Base-by-base conservation (phyloP, 2,113 vertebrate genomes). In the Xerus inauris region DNA sequence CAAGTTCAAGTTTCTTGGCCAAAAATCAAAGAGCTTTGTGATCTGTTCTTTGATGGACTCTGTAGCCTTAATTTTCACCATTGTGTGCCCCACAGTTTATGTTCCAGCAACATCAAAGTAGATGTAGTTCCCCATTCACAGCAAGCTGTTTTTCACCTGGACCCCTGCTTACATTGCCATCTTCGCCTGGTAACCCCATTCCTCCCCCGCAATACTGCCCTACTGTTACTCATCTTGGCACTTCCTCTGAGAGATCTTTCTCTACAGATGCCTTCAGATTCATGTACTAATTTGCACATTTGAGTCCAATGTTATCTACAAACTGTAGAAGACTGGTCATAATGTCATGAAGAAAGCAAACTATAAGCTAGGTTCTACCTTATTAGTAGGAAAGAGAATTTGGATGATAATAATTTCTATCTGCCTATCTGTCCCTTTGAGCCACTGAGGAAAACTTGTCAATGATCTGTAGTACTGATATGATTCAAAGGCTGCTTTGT, bases 1-100 rank as follows among this genome's bases (percentile, higher is more conserved):
- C 38, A 88, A 93, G 40, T 89, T 71, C 59, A 94, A 91, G 65
- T 24, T 81, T 69, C 76, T 82, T 82, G 30, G 5, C 30, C 84
- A 94, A 20, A 93, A 62, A 91, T 84, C 42, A 20, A 81, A 82
- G 54, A 62, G 38, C 4, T 67, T 19, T 73, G 22, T 26, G 8
- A 59, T n/a, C 45, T 51, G 24, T 40, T 6, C 28, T 5, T 76
- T 71, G 6, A 19, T 79, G 22, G 62, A 54, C 9, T 42, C 8
- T 84, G 64, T n/a, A 69, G 4, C 4, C 17, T 83, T 62, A 45
- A n/a, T 69, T 71, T 88, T 51, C 22, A 84, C 20, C 40, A 51
- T 16, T 28, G 0, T 62, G 26, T 69, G 1, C 6, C 30, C 26
- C 19, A 24, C 16, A 16, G 3, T 51, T 49, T 87, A 57, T 51